Percentiles rank a stretch among this genome's conserved stretches.
Conservation (phyloP, 2,113 vertebrate species). For the Capricornis sumatraensis region DNA sequence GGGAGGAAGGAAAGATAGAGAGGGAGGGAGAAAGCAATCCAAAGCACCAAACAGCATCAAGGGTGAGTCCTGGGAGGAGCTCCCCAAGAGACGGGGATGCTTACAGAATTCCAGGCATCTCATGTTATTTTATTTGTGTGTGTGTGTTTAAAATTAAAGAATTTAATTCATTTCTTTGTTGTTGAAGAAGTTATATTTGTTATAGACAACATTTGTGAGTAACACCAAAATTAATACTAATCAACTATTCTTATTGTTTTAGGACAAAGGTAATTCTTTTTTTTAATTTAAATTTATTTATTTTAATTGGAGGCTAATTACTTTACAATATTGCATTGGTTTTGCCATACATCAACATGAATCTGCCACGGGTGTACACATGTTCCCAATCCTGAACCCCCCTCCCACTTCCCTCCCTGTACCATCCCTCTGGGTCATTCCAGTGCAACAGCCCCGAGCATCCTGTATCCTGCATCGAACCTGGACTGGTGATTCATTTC, state of each 20-base stretch:
- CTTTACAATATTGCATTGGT: too few species aligned
- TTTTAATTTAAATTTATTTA: too few species aligned
- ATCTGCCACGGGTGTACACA: too few species aligned
- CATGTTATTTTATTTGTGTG: too few species aligned
- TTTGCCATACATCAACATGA: too few species aligned
- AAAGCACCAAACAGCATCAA: neutral
- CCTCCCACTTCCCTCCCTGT: too few species aligned
- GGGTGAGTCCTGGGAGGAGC: neutral
- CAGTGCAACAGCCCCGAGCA: too few species aligned
- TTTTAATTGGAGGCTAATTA: too few species aligned
- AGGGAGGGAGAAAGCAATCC: neutral
- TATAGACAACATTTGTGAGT: neutral
- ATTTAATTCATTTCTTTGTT: constrained; percentile 19
- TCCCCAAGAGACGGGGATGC: neutral
- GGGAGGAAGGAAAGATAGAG: neutral
- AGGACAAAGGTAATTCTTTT: constrained; percentile 18
- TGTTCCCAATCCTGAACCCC: too few species aligned
- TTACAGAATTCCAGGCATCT: neutral
- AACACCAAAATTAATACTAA: neutral
- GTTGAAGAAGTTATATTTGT: constrained; percentile 3
- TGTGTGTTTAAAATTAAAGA: neutral
- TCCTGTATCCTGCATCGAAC: too few species aligned
- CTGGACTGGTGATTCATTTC: too few species aligned
- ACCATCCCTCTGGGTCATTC: too few species aligned
- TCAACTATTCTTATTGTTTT: neutral